Percentiles rank a stretch among this genome's conserved stretches.
These are phyloP conservation scores for Pharmacophagus antenor DNA, from an alignment of 2,888 invertebrate genomes.

Conservation along the genomic window DNA sequence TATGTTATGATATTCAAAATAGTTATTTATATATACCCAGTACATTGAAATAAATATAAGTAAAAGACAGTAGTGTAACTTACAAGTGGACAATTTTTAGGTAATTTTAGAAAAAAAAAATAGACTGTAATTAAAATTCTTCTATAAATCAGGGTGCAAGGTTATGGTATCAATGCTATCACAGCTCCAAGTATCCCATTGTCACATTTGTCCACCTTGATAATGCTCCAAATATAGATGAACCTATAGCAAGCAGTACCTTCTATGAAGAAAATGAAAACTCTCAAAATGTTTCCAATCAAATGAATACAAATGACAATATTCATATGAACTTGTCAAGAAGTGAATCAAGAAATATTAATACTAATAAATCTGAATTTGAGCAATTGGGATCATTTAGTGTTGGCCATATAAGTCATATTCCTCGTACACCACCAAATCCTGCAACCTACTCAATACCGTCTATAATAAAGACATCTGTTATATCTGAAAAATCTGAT, in stretches of 20 bases:
- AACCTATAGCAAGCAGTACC: slow-evolving; percentile 32
- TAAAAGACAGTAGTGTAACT: no score
- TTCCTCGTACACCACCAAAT: slow-evolving; percentile 62
- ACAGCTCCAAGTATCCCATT: slow-evolving; percentile 64
- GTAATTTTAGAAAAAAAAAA: no score
- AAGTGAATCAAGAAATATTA: slow-evolving; percentile 3
- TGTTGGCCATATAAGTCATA: slow-evolving; percentile 66
- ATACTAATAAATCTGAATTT: slow-evolving; percentile 4
- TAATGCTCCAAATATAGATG: slow-evolving; percentile 43
- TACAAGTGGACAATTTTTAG: no score
- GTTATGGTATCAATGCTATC: slow-evolving; percentile 72
- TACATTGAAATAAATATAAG: slow-evolving; percentile 30
- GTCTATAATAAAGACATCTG: slow-evolving; percentile 46
- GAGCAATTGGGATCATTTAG: slow-evolving; percentile 39
- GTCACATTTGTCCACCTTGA: slow-evolving; percentile 65
- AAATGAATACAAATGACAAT: slow-evolving; percentile 15
- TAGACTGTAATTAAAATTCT: slow-evolving; percentile 44
- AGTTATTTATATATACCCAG: neutral
- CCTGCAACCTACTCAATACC: slow-evolving; percentile 62
- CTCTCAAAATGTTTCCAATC: slow-evolving; percentile 32
- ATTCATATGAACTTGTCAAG: neutral
- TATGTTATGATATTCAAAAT: neutral
- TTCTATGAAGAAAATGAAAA: slow-evolving; percentile 35
- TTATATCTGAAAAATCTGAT: slow-evolving; percentile 36
- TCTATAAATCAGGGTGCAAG: slow-evolving; percentile 63